A percentile compares a stretch with the other conserved stretches of the same genome.
Evolutionary conservation across 2,888 invertebrate genomes (phyloP).

Genomic region (Sisyra nigra): DNA sequence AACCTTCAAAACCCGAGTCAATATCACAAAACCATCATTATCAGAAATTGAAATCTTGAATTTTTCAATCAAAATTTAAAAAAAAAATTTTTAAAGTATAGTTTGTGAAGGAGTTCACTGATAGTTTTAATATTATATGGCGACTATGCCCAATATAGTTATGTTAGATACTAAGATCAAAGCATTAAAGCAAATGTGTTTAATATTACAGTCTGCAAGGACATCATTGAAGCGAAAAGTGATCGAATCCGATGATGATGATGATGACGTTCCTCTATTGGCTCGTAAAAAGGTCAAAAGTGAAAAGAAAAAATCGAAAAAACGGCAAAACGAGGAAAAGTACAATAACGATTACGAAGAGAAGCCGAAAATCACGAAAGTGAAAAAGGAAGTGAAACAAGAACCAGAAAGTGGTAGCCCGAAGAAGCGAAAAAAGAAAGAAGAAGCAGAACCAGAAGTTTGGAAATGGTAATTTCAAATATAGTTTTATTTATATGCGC

Average conservation of each 20-base stretch:
- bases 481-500: no score
- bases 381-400: constrained; percentile 22
- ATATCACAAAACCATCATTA: no score
- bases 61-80: no score
- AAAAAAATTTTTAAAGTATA: no score
- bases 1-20: no score
- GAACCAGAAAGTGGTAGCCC: constrained; percentile 29
- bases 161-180: no score
- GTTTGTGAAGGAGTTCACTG: no score
- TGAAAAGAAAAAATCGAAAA: constrained; percentile 29
- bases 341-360: constrained; percentile 39
- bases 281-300: constrained; percentile 51
- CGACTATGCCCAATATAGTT: no score
- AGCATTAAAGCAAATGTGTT: constrained; percentile 6
- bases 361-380: constrained; percentile 32
- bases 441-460: constrained; percentile 67
- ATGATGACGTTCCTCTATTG: constrained; percentile 50
- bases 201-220: constrained; percentile 17
- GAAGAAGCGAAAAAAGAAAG: constrained; percentile 59
- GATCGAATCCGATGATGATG: constrained; percentile 38
- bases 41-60: no score
- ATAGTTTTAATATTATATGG: no score
- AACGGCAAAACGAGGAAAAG: constrained; percentile 32
- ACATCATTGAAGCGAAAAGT: constrained; percentile 28
- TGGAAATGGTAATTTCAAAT: constrained; percentile 68